Evolutionary conservation across 2,888 invertebrate species (phyloP).

Genomic region (Caenorhabditis sulstoni): DNA sequence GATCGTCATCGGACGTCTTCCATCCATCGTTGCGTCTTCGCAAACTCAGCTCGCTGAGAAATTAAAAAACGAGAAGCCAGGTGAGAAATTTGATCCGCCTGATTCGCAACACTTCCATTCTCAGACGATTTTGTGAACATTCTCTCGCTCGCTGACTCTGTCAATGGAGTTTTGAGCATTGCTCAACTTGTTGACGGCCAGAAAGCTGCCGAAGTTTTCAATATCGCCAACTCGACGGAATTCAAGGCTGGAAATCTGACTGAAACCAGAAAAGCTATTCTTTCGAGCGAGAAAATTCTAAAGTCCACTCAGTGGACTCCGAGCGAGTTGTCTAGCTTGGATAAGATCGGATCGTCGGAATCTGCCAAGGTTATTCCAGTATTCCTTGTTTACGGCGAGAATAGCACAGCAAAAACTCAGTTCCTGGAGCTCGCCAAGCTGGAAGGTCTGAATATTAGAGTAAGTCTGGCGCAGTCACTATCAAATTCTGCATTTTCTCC

Average conservation of each 20-base stretch:
- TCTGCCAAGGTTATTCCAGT: slow-evolving; percentile 4
- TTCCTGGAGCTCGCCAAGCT: slow-evolving; percentile 31
- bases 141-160: slow-evolving; percentile 17
- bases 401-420: slow-evolving; percentile 5
- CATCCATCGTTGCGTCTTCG: slow-evolving; percentile 14
- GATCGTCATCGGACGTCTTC: slow-evolving; percentile 66
- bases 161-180: slow-evolving; percentile 18
- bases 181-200: slow-evolving; percentile 9
- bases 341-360: neutral
- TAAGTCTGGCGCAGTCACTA: neutral
- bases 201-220: slow-evolving; percentile 52
- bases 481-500: neutral
- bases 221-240: slow-evolving; percentile 27
- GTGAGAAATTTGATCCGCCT: neutral
- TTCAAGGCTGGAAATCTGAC: neutral
- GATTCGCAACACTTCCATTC: neutral
- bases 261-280: neutral
- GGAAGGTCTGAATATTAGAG: slow-evolving; percentile 9
- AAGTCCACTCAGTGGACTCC: slow-evolving; percentile 13
- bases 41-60: neutral
- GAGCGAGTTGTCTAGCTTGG: neutral
- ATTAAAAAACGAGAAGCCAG: neutral
- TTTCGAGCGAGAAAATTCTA: slow-evolving; percentile 10
- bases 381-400: slow-evolving; percentile 32
- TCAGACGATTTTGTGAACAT: slow-evolving; percentile 19